phyloP scores from a whole-genome alignment of 1,140 invertebrate species.

The Bombus impatiens region DNA sequence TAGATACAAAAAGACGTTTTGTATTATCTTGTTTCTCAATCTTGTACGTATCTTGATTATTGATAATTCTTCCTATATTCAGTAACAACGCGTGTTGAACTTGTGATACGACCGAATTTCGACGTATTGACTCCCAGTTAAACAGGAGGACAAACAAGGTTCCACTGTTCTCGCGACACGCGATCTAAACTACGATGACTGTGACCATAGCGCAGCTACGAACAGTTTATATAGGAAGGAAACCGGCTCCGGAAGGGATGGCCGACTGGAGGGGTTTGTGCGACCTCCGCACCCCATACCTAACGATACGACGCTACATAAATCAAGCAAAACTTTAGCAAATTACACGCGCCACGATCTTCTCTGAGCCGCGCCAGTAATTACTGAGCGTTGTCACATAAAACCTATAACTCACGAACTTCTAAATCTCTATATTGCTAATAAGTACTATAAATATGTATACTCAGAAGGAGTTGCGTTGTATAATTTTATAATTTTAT shows the following conservation, averaged over 20 bases:
- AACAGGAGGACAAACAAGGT: slow-evolving; percentile 65
- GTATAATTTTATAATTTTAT: neutral
- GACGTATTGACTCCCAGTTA: slow-evolving; percentile 72
- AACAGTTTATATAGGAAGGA: slow-evolving; percentile 73
- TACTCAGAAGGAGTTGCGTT: neutral
- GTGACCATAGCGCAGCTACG: slow-evolving; percentile 77
- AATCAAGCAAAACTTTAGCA: slow-evolving; percentile 57
- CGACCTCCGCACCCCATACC: slow-evolving; percentile 63
- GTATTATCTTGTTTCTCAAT: neutral
- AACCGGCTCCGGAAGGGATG: slow-evolving; percentile 64
- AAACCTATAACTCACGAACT: slow-evolving; percentile 6
- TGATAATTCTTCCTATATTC: neutral
- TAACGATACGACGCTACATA: slow-evolving; percentile 63
- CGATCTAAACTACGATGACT: slow-evolving; percentile 75
- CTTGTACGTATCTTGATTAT: neutral
- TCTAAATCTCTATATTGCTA: neutral
- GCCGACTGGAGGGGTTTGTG: slow-evolving; percentile 50
- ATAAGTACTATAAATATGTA: neutral
- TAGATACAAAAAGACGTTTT: neutral
- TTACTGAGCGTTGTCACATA: slow-evolving; percentile 28
- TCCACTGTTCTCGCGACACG: slow-evolving; percentile 74
- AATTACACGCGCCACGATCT: slow-evolving; percentile 45
- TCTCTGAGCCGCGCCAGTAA: slow-evolving; percentile 49
- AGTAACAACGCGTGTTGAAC: neutral
- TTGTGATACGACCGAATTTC: slow-evolving; percentile 49